Evolutionary conservation across 2,113 vertebrate genomes (phyloP).

Genomic region (Dolichotis patagonum): DNA sequence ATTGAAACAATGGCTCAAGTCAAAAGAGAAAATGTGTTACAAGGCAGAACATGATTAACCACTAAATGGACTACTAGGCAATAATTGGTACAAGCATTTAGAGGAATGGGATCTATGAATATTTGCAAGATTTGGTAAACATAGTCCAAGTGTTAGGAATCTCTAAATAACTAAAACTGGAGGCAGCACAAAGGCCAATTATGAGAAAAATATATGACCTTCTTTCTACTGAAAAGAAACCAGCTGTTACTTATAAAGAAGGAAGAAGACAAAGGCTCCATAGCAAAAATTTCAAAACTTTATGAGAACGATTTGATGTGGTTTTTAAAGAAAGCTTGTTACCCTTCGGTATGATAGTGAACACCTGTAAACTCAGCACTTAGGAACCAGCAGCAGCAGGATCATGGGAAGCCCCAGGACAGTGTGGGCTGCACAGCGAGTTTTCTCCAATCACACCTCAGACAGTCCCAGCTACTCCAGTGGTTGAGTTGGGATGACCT

Average conservation of each 20-base stretch:
- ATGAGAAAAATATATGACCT: conserved; percentile 2
- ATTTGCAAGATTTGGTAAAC: conserved; percentile 47
- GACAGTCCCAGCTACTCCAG: neutral
- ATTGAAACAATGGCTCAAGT: conserved; percentile 45
- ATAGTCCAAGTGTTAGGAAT: neutral
- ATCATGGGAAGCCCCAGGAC: neutral
- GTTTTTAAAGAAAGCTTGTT: neutral
- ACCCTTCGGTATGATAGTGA: neutral
- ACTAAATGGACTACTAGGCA: conserved; percentile 11
- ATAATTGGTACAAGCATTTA: neutral
- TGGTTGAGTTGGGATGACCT: neutral
- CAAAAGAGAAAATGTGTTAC: conserved; percentile 44
- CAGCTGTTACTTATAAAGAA: neutral
- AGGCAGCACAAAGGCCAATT: neutral
- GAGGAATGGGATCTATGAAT: neutral
- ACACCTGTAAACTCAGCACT: neutral
- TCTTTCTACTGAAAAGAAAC: neutral
- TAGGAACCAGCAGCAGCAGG: neutral
- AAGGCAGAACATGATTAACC: neutral
- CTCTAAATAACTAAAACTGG: conserved; percentile 43
- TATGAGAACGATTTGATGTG: neutral
- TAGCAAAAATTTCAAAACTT: neutral
- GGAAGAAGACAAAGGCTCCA: neutral
- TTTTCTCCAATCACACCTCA: neutral
- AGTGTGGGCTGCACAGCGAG: neutral